Percentiles rank a stretch among this genome's conserved stretches.
phyloP scores from a whole-genome alignment of 1,140 invertebrate species.

The Drosophila ambigua region DNA sequence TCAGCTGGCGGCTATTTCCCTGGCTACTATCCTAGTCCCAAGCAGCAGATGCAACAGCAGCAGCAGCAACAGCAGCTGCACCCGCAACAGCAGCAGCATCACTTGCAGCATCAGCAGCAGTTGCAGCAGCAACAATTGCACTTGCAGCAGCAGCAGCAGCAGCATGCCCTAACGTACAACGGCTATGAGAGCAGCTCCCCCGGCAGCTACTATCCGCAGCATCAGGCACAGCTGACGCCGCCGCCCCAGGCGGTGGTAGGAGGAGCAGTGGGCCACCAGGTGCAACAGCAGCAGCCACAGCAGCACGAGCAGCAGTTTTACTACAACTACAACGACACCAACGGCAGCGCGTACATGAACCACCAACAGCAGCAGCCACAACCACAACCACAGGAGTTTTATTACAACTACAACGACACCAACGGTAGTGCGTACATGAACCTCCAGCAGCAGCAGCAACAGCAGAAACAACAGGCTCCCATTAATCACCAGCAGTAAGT shows the following conservation, averaged over 20 bases:
- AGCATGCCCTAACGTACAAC: slow-evolving; percentile 45
- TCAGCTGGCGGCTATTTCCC: slow-evolving; percentile 60
- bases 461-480: slow-evolving; percentile 58
- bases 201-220: slow-evolving; percentile 54
- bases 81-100: slow-evolving; percentile 47
- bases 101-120: slow-evolving; percentile 40
- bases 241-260: slow-evolving; percentile 35
- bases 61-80: slow-evolving; percentile 53
- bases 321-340: slow-evolving; percentile 75
- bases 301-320: slow-evolving; percentile 70
- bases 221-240: slow-evolving; percentile 44
- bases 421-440: slow-evolving; percentile 71
- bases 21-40: slow-evolving; percentile 73
- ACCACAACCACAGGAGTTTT: slow-evolving; percentile 75
- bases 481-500: slow-evolving; percentile 73
- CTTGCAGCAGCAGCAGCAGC: slow-evolving; percentile 54
- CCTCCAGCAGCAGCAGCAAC: slow-evolving; percentile 67
- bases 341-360: slow-evolving; percentile 71
- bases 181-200: slow-evolving; percentile 58
- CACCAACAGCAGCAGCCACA: slow-evolving; percentile 64
- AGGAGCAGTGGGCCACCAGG: slow-evolving; percentile 25
- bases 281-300: slow-evolving; percentile 50
- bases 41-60: slow-evolving; percentile 54
- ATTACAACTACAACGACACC: slow-evolving; percentile 76
- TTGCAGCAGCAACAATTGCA: slow-evolving; percentile 11